These are phyloP conservation scores for Drosophila fungiperda DNA, from an alignment of 2,888 invertebrate genomes.

Conservation along the genomic window DNA sequence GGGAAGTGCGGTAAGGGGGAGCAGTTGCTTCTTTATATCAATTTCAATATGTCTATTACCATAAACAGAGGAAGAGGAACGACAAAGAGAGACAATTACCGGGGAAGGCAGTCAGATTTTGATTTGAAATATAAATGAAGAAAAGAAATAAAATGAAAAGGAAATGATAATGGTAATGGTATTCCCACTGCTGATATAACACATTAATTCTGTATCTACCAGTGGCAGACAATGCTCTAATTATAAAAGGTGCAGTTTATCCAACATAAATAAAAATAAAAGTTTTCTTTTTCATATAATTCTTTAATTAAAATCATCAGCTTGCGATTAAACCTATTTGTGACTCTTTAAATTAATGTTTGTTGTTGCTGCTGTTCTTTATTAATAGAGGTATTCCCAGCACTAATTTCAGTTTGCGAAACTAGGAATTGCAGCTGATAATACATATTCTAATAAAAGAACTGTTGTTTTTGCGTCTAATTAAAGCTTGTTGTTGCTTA, in stretches of 20 bases:
- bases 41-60: constrained; percentile 16
- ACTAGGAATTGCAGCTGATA: not conserved
- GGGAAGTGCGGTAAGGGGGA: not conserved
- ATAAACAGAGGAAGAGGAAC: not conserved
- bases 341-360: not conserved
- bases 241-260: not conserved
- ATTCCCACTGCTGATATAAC: constrained; percentile 1
- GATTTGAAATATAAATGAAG: constrained; percentile 2
- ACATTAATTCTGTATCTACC: not conserved
- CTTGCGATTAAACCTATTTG: not conserved
- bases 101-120: not conserved
- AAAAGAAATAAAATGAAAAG: not conserved
- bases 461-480: not conserved
- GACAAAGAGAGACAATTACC: not conserved
- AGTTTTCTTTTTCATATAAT: not conserved
- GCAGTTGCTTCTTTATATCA: constrained; percentile 5
- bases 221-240: not conserved
- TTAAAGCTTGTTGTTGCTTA: not conserved
- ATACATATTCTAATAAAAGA: not conserved
- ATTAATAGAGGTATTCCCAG: not conserved
- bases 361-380: not conserved
- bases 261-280: not conserved
- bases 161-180: not conserved
- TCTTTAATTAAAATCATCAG: not conserved
- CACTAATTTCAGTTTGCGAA: not conserved